phyloP scores from a whole-genome alignment of 2,797 vertebrate genomes.

The Rhadinocentrus ornatus region DNA sequence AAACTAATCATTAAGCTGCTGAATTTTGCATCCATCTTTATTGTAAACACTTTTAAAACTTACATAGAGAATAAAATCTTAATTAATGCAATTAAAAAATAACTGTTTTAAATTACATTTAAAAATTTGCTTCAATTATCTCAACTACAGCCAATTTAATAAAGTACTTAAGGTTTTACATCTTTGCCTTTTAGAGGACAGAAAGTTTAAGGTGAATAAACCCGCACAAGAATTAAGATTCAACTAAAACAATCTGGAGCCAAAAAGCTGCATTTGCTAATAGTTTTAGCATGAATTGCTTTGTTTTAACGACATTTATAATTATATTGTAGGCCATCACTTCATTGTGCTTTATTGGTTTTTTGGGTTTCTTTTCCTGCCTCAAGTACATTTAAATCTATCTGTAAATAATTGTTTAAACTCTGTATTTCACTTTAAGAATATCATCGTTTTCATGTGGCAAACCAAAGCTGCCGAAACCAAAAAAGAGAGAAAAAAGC shows the following conservation, averaged over 20 bases:
- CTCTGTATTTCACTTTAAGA: conserved; percentile 36
- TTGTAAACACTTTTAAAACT: not conserved
- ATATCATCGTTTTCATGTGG: conserved; percentile 53
- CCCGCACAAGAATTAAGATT: not conserved
- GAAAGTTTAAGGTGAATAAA: not conserved
- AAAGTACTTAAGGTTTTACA: not conserved
- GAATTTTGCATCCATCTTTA: too few species aligned
- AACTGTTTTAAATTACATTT: not conserved
- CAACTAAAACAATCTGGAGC: not conserved
- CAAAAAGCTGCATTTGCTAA: not conserved
- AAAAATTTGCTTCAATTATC: too few species aligned
- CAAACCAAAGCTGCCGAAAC: conserved; percentile 23
- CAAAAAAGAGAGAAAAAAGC: conserved; percentile 18
- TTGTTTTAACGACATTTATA: conserved; percentile 14
- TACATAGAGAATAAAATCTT: too few species aligned
- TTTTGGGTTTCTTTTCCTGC: too few species aligned
- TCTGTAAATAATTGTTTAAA: conserved; percentile 40
- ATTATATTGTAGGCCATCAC: conserved; percentile 13
- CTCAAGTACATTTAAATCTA: conserved; percentile 35
- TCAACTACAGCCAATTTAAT: too few species aligned
- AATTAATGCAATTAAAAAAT: not conserved
- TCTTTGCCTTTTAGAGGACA: not conserved
- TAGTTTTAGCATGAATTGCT: not conserved
- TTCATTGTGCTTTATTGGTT: conserved; percentile 19
- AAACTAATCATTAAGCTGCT: too few species aligned